phyloP scores from a whole-genome alignment of 35 echinoderm and acorn worm species.

The Apostichopus japonicus region DNA sequence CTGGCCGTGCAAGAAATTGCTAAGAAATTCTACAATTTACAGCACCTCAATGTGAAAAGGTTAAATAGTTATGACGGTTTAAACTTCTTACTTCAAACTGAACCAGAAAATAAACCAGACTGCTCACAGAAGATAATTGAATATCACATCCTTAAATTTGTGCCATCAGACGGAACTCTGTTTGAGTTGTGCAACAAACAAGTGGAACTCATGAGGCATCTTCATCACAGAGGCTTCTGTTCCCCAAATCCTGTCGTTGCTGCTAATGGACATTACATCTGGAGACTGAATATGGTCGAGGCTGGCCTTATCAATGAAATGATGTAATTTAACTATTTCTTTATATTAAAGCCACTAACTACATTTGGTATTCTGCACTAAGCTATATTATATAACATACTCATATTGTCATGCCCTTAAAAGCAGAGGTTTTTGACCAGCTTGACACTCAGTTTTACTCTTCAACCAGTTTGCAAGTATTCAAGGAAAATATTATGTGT shows the following conservation, averaged over 20 bases:
- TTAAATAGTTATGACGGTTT: constrained; percentile 11
- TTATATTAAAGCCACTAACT: no score
- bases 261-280: constrained; percentile 3
- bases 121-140: background rate
- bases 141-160: background rate
- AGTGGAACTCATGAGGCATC: background rate
- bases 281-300: background rate
- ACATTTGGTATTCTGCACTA: no score
- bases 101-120: background rate
- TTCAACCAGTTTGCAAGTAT: no score
- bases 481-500: no score
- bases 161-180: background rate
- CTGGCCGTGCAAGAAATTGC: background rate
- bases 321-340: background rate
- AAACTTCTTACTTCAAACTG: background rate
- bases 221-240: background rate
- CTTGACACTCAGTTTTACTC: no score
- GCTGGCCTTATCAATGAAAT: background rate
- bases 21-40: constrained; percentile 12
- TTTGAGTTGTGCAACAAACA: background rate
- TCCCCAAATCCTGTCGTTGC: background rate
- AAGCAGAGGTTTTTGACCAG: no score
- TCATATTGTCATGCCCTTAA: no score
- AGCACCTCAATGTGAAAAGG: background rate
- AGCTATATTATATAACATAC: no score